These are phyloP conservation scores for Chaitophorus viminalis DNA, from an alignment of 2,888 invertebrate genomes.

Conservation along the genomic window DNA sequence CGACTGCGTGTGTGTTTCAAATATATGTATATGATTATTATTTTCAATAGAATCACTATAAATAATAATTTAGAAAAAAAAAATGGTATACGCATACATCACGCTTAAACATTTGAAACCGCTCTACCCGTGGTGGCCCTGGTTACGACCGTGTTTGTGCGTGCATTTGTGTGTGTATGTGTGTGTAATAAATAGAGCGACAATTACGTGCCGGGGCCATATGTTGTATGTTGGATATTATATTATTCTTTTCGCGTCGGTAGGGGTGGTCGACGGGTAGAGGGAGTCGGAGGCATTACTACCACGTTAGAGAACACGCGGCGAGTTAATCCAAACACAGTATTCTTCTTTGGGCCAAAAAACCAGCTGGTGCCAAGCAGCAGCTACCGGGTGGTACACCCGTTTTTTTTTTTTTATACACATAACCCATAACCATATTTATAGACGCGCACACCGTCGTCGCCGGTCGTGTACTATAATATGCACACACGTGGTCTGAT, in stretches of 20 bases:
- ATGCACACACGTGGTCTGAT: background rate
- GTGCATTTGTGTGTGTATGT: background rate
- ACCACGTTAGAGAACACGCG: constrained; percentile 13
- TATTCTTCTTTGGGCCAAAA: constrained; percentile 48
- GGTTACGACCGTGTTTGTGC: background rate
- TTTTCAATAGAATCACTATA: background rate
- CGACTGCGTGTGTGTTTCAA: background rate
- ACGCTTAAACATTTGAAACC: background rate
- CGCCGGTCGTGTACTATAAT: background rate
- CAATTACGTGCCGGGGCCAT: constrained; percentile 49
- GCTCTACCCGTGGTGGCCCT: background rate
- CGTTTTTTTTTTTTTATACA: constrained; percentile 22
- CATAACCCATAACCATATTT: constrained; percentile 44
- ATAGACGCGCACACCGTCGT: constrained; percentile 34
- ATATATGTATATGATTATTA: background rate
- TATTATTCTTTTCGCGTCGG: background rate
- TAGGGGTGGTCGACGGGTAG: constrained; percentile 16
- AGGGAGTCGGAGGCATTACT: background rate
- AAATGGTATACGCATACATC: background rate
- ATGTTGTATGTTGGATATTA: background rate
- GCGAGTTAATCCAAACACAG: constrained; percentile 60
- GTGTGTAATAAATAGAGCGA: constrained; percentile 50
- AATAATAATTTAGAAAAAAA: background rate
- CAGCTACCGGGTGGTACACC: constrained; percentile 53
- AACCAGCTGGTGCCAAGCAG: constrained; percentile 58